Evolutionary conservation across 2,888 invertebrate genomes (phyloP).

Genomic region (Odontocerum albicorne): DNA sequence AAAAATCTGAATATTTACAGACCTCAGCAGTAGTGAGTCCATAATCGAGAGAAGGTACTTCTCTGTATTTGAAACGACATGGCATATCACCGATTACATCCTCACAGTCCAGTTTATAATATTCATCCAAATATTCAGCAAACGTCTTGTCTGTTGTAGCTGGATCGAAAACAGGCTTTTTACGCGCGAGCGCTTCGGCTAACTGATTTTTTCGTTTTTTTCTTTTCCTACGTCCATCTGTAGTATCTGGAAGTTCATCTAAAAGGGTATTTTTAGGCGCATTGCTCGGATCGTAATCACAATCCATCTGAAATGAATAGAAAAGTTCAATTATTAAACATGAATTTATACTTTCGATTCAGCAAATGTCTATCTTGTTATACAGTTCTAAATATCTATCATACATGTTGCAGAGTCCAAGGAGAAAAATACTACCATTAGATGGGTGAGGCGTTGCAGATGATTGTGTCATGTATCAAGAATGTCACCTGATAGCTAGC

Average conservation of each 20-base stretch:
- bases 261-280: constrained; percentile 55
- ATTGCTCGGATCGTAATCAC: constrained; percentile 72
- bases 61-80: constrained; percentile 90
- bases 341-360: too few species aligned
- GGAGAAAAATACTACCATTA: too few species aligned
- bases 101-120: constrained; percentile 93
- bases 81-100: constrained; percentile 92
- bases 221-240: constrained; percentile 60
- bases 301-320: constrained; percentile 73
- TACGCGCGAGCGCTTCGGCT: constrained; percentile 67
- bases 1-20: constrained; percentile 32
- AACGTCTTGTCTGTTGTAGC: constrained; percentile 68
- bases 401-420: too few species aligned
- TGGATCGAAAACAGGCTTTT: constrained; percentile 87
- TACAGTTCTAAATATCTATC: too few species aligned
- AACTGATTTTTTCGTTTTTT: constrained; percentile 70
- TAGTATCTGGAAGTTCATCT: constrained; percentile 59
- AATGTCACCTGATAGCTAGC: too few species aligned
- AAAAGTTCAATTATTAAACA: too few species aligned
- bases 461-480: too few species aligned
- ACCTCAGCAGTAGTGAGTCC: constrained; percentile 92
- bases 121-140: constrained; percentile 89
- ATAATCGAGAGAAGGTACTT: constrained; percentile 87
- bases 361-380: too few species aligned
- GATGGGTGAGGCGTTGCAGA: too few species aligned